Base-by-base conservation (phyloP, 2,113 vertebrate species). In the Petromus typicus region DNA sequence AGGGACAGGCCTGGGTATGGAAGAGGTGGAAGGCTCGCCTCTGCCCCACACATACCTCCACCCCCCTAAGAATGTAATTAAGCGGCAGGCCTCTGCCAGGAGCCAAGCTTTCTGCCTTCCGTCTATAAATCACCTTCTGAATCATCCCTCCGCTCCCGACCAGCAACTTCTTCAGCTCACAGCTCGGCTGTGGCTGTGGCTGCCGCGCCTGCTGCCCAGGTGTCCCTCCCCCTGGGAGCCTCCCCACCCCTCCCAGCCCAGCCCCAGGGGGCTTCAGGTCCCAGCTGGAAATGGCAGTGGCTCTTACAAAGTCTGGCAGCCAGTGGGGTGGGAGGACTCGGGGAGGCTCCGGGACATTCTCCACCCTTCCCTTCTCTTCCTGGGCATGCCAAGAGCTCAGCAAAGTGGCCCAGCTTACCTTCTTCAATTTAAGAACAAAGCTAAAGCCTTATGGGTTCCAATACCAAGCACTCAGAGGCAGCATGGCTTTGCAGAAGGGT, bases 41-140 rank as follows among this genome's bases (percentile, higher is more conserved):
- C 92, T 17, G 30, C 86, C 95, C 89, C 83, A 40, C 83, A 81
- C 86, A 71, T 75, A 87, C 93, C 92, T 89, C 96, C 66, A 54
- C 95, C 95, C 75, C 94, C 94, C 51, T 16, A 97, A 98, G 97
- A 98, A 97, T 98, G 97, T 98, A 97, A 98, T 97, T 98, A 97
- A 96, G 97, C 86, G 85, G 89, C 94, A 95, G 96, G 93, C 96
- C 81, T 97, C 97, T 95, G 97, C 97, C 97, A 97, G 97, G 96
- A 98, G 97, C 97, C 96, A 94, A 82, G 97, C 96, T 97, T 97
- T 98, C 95, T 97, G 96, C 95, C 97, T 97, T 98, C 97, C 91
- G 92, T 97, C 97, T 97, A 97, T 98, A 98, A 98, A 98, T 97
- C 97, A 98, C 97, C 91, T 96, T 96, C 96, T 96, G 97, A 98